A percentile compares a stretch with the other conserved stretches of the same genome.
These are phyloP conservation scores for Odontamblyopus lacepedii DNA, from an alignment of 2,797 vertebrate genomes.

Conservation along the genomic window DNA sequence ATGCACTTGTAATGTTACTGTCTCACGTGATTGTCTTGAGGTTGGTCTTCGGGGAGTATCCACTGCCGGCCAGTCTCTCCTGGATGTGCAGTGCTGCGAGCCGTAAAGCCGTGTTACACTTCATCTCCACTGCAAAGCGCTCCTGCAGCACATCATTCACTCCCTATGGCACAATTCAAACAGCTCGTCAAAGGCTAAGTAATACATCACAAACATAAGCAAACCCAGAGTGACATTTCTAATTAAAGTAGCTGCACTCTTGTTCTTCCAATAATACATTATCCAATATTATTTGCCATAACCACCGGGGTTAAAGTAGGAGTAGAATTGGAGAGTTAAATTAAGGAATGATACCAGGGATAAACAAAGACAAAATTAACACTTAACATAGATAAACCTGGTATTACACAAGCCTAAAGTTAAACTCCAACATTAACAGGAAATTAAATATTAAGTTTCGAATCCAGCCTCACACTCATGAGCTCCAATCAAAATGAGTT, in stretches of 20 bases:
- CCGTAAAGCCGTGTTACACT: conserved; percentile 89
- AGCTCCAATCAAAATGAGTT: no score
- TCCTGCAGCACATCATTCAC: conserved; percentile 96
- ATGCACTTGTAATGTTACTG: conserved; percentile 3
- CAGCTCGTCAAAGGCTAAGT: neutral
- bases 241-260: conserved; percentile 1
- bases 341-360: no score
- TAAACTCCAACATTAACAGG: no score
- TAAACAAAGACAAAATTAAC: neutral
- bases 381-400: no score
- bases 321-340: no score
- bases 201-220: neutral
- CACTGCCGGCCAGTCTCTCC: conserved; percentile 87
- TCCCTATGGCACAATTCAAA: conserved; percentile 73
- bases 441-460: no score
- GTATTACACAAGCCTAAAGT: no score
- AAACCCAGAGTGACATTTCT: neutral
- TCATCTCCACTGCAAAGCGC: conserved; percentile 95
- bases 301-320: neutral
- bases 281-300: neutral
- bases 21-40: conserved; percentile 92
- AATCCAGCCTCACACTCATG: no score
- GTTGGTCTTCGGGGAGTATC: conserved; percentile 90
- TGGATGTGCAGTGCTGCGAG: conserved; percentile 93
- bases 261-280: neutral